Base-by-base conservation (phyloP, 2,797 vertebrate genomes). In the Artibeus lituratus region DNA sequence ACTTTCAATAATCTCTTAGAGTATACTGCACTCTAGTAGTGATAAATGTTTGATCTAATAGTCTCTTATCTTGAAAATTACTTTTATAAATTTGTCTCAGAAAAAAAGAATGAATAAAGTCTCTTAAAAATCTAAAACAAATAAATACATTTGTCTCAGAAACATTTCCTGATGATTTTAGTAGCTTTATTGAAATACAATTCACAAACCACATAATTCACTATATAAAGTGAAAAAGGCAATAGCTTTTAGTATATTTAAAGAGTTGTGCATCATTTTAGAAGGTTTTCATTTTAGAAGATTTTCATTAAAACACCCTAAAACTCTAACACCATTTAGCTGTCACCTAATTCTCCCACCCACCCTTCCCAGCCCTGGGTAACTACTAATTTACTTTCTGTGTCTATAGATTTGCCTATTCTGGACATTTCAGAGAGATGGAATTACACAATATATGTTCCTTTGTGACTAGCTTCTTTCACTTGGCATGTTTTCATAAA, bases 31-130 rank as follows among this genome's bases (percentile, higher is more conserved):
- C 29, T 94, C 81, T 94, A 16, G 62, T 70, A 88, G 44, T 82
- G 12, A 39, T 93, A 73, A 94, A 83, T 90, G 35, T 95, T 90
- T 81, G n/a, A 96, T 81, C 10, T 95, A 92, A 91, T 92, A 55
- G 32, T 73, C 32, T 92, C 44, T 95, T 87, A 74, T 59, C 83
- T 83, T 78, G 42, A 93, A 96, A 81, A 93, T 92, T 80, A 72
- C 78, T 84, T 96, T 96, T 90, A 78, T 86, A 84, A 44, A 88
- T 96, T 96, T 97, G 26, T 81, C 29, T 26, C 29, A 87, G 55
- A 44, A 44, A 44, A 44, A 44, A 44, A 44, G 10, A 44, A 42
- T 42, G 44, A 44, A 10, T 44, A 44, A 44, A 44, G 9, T 44
- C 44, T 44, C 9, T 44, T 44, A 44, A 44, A 44, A 44, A 44